phyloP scores from a whole-genome alignment of 2,797 vertebrate species.

The Sphaeramia orbicularis region DNA sequence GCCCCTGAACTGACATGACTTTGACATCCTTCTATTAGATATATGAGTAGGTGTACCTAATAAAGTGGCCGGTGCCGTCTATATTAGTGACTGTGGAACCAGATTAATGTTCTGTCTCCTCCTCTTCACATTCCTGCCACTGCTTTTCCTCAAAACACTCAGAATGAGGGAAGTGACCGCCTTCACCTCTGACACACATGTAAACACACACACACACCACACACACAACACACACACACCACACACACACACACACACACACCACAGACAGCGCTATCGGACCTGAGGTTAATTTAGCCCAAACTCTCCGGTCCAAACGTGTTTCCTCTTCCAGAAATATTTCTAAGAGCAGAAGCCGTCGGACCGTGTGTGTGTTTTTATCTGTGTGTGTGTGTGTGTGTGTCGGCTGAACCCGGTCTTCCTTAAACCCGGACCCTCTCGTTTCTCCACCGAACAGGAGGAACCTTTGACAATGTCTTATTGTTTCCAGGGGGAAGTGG shows the following conservation, averaged over 20 bases:
- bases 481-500: slow-evolving; percentile 80
- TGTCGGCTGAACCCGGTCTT: slow-evolving; percentile 31
- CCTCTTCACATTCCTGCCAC: slow-evolving; percentile 39
- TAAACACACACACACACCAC: slow-evolving; percentile 30
- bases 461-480: slow-evolving; percentile 76
- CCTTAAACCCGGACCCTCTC: slow-evolving; percentile 61
- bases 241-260: slow-evolving; percentile 25
- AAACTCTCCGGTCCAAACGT: slow-evolving; percentile 37
- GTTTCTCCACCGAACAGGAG: slow-evolving; percentile 57
- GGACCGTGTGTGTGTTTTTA: slow-evolving; percentile 16
- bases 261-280: slow-evolving; percentile 22
- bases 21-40: too few species aligned
- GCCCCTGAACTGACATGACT: too few species aligned
- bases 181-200: slow-evolving; percentile 13
- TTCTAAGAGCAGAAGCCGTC: slow-evolving; percentile 40
- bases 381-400: too few species aligned
- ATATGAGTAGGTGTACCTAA: too few species aligned
- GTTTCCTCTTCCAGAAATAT: slow-evolving; percentile 74
- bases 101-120: too few species aligned
- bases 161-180: slow-evolving; percentile 47
- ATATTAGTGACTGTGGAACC: too few species aligned
- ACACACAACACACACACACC: slow-evolving; percentile 12
- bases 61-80: too few species aligned
- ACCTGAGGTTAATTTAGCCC: slow-evolving; percentile 72
- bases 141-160: slow-evolving; percentile 51